phyloP scores from a whole-genome alignment of 2,797 vertebrate genomes.

The Pangasius sanitwongsei region DNA sequence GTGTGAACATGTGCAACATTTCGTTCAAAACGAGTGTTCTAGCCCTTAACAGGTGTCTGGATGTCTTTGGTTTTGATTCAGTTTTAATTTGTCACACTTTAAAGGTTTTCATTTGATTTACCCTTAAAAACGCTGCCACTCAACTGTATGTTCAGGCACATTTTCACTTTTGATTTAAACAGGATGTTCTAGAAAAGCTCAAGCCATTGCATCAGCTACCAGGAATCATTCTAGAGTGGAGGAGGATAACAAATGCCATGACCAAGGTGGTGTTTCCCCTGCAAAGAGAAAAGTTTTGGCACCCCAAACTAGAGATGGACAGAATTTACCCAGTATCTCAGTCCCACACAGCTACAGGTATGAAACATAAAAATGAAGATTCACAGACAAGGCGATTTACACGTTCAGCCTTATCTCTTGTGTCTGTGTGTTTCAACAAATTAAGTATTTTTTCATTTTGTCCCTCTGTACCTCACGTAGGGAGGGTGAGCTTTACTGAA shows the following conservation, averaged over 20 bases:
- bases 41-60: background rate
- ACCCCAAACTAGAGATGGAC: slow-evolving; percentile 86
- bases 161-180: slow-evolving; percentile 26
- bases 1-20: background rate
- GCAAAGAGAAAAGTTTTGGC: slow-evolving; percentile 84
- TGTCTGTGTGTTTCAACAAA: no score
- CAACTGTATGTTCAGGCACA: background rate
- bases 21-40: background rate
- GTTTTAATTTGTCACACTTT: background rate
- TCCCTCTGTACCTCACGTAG: slow-evolving; percentile 66
- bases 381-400: background rate
- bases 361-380: background rate
- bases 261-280: slow-evolving; percentile 95
- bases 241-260: slow-evolving; percentile 91
- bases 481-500: slow-evolving; percentile 90
- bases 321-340: slow-evolving; percentile 90
- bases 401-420: background rate
- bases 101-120: background rate
- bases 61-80: background rate
- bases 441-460: slow-evolving; percentile 7
- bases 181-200: slow-evolving; percentile 94
- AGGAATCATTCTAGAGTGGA: slow-evolving; percentile 95
- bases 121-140: background rate
- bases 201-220: slow-evolving; percentile 87
- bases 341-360: slow-evolving; percentile 94